phyloP scores from a whole-genome alignment of 2,113 vertebrate species.

The Pandion haliaetus region DNA sequence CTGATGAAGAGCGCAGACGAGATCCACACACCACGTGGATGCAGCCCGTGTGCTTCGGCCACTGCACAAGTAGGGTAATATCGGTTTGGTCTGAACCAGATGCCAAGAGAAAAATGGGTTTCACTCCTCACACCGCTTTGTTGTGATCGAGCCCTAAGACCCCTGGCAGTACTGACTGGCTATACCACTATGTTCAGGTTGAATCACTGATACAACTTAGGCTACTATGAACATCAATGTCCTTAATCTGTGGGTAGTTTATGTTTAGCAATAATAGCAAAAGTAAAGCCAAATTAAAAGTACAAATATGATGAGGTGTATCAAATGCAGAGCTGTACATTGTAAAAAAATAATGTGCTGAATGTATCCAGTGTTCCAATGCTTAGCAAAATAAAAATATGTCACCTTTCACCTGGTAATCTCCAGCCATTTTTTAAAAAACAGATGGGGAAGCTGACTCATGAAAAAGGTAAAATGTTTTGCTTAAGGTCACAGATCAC shows the following conservation, averaged over 20 bases:
- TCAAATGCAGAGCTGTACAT: neutral
- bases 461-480: slow-evolving; percentile 12
- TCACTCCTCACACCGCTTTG: neutral
- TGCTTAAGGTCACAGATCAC: neutral
- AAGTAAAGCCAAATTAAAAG: neutral
- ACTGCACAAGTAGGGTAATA: accelerated
- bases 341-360: neutral
- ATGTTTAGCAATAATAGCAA: neutral
- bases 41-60: neutral
- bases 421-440: neutral
- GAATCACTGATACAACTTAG: neutral
- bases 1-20: neutral
- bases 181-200: neutral
- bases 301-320: neutral
- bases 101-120: neutral
- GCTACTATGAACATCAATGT: neutral
- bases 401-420: neutral
- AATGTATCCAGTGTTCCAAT: neutral
- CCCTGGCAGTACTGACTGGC: neutral
- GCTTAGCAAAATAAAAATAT: neutral
- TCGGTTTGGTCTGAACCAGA: accelerated
- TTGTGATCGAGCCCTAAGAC: neutral
- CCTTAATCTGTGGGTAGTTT: neutral
- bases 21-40: accelerated
- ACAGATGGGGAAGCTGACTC: slow-evolving; percentile 29